Evolutionary conservation across 2,888 invertebrate species (phyloP).

Genomic region (Agapostemon virescens): DNA sequence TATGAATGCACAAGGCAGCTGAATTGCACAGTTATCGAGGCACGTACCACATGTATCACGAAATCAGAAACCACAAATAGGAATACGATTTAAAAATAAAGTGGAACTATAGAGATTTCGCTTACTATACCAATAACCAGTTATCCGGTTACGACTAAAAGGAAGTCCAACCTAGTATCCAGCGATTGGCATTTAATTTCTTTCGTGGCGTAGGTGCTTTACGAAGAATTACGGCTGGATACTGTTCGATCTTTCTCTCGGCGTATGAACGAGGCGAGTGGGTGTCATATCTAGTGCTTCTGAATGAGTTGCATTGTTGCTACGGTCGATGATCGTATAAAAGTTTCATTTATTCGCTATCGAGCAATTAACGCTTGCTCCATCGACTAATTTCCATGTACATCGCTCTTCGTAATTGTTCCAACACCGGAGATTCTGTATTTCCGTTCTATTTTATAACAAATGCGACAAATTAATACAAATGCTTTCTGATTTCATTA

Average conservation of each 20-base stretch:
- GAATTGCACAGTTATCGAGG: no score
- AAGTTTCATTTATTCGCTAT: neutral
- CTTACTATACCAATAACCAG: neutral
- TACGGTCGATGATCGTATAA: neutral
- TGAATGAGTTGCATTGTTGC: neutral
- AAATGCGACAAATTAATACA: neutral
- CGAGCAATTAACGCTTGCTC: neutral
- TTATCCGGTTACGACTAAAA: neutral
- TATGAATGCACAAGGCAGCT: no score
- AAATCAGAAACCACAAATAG: neutral
- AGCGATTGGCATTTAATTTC: slow-evolving; percentile 1
- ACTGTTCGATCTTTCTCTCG: slow-evolving; percentile 4
- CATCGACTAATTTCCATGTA: neutral
- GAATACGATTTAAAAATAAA: neutral
- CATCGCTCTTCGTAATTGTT: neutral
- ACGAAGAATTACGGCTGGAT: neutral
- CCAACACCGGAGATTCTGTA: neutral
- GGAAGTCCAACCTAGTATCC: neutral
- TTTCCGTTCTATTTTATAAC: no score
- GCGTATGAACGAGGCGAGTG: neutral
- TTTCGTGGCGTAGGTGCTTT: neutral
- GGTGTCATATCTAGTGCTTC: neutral
- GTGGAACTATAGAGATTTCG: neutral
- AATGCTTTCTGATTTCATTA: neutral
- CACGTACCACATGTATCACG: no score